Conservation (phyloP, 2,113 vertebrate species). For the Tyrannus savana region DNA sequence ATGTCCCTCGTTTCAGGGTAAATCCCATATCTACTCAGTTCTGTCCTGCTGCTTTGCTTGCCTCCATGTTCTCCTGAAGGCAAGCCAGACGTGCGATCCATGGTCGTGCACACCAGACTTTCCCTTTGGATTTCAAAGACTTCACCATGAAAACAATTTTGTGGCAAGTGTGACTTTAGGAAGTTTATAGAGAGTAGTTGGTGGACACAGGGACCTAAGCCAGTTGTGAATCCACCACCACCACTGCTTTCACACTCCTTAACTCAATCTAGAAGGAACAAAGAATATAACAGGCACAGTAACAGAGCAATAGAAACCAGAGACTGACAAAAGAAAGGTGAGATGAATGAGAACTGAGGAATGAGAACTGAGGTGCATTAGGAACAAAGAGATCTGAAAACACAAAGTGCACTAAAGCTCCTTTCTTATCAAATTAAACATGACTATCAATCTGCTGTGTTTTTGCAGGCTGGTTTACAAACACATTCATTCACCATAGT, state of each 20-base stretch:
- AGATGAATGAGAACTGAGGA: not conserved
- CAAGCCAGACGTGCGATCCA: not conserved
- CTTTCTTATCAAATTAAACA: not conserved
- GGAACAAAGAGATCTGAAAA: not conserved
- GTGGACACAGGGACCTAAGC: not conserved
- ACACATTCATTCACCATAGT: slow-evolving; percentile 32
- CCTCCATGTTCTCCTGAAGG: not conserved
- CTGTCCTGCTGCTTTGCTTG: not conserved
- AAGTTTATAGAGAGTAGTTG: not conserved
- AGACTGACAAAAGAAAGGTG: not conserved
- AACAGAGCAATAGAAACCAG: not conserved
- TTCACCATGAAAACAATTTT: not conserved
- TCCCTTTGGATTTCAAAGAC: not conserved
- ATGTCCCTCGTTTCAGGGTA: not conserved
- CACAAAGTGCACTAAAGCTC: not conserved
- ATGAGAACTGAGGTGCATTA: not conserved
- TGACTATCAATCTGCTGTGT: not conserved
- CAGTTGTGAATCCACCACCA: not conserved
- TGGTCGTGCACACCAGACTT: rapidly evolving
- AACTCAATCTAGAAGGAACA: not conserved
- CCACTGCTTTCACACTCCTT: not conserved
- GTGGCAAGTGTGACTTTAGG: not conserved
- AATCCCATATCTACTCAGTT: not conserved
- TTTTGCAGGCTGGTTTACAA: slow-evolving; percentile 56
- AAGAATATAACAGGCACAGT: not conserved